These are phyloP conservation scores for Pogonognathellus flavescens DNA, from an alignment of 1,140 invertebrate genomes.

Conservation along the genomic window DNA sequence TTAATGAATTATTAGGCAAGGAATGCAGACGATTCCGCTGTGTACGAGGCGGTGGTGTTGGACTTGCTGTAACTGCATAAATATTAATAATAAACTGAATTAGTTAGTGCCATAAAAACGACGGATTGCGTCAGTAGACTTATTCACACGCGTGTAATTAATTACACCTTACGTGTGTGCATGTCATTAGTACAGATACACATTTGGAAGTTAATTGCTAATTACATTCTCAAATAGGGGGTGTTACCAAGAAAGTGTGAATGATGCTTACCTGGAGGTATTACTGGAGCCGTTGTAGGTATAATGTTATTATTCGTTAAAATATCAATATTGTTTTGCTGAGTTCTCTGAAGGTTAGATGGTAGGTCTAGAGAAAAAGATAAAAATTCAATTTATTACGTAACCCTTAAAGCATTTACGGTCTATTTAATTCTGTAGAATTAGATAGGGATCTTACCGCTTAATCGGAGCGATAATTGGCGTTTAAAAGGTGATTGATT, in stretches of 20 bases:
- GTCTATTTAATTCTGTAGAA: neutral
- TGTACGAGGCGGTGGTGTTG: slow-evolving; percentile 68
- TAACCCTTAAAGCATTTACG: too few species aligned
- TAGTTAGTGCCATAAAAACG: neutral
- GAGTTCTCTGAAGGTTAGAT: slow-evolving; percentile 88
- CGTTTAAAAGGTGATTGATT: slow-evolving; percentile 94
- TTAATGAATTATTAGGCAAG: slow-evolving; percentile 68
- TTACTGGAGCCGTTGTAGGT: slow-evolving; percentile 56
- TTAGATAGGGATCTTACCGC: neutral
- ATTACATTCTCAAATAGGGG: too few species aligned
- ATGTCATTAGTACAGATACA: too few species aligned
- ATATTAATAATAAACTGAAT: slow-evolving; percentile 3
- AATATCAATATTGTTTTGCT: slow-evolving; percentile 67
- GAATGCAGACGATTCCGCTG: slow-evolving; percentile 69
- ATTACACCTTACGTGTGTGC: too few species aligned
- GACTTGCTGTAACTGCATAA: slow-evolving; percentile 67
- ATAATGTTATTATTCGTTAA: slow-evolving; percentile 63
- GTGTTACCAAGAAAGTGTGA: neutral
- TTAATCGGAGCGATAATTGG: slow-evolving; percentile 86
- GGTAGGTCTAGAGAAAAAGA: slow-evolving; percentile 84
- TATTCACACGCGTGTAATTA: too few species aligned
- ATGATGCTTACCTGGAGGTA: slow-evolving; percentile 71
- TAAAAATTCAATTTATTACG: neutral
- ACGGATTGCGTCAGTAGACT: too few species aligned
- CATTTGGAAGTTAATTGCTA: too few species aligned